phyloP scores from a whole-genome alignment of 2,113 vertebrate genomes.

The Chionodraco myersi region DNA sequence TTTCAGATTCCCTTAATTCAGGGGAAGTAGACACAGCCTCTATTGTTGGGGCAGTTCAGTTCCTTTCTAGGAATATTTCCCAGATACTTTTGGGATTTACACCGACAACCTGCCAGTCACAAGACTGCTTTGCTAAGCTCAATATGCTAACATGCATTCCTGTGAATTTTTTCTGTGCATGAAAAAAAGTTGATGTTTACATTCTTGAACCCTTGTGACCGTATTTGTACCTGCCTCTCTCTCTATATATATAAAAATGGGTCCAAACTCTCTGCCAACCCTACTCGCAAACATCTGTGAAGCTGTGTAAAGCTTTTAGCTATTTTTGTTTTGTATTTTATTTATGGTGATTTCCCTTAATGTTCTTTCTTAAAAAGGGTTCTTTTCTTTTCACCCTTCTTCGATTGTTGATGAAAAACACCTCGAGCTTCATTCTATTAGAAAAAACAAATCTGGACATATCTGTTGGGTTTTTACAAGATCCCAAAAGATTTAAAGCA shows the following conservation, averaged over 20 bases:
- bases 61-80: background rate
- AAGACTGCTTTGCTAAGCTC: background rate
- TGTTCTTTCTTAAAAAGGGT: background rate
- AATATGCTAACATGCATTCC: background rate
- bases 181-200: too few relatives aligned
- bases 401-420: background rate
- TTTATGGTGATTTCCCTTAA: background rate
- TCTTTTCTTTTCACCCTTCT: background rate
- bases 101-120: conserved; percentile 14
- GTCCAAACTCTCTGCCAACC: background rate
- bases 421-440: background rate
- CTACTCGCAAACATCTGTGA: background rate
- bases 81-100: conserved; percentile 27
- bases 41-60: background rate
- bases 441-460: too few relatives aligned
- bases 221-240: background rate
- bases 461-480: background rate
- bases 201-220: conserved; percentile 1
- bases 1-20: background rate
- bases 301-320: background rate
- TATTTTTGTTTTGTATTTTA: too few relatives aligned
- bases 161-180: background rate
- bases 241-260: background rate
- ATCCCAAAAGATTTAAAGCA: background rate
- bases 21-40: background rate